Percentiles rank a stretch among this genome's conserved stretches.
Conservation (phyloP, 2,113 vertebrate genomes). For the Tyto alba region DNA sequence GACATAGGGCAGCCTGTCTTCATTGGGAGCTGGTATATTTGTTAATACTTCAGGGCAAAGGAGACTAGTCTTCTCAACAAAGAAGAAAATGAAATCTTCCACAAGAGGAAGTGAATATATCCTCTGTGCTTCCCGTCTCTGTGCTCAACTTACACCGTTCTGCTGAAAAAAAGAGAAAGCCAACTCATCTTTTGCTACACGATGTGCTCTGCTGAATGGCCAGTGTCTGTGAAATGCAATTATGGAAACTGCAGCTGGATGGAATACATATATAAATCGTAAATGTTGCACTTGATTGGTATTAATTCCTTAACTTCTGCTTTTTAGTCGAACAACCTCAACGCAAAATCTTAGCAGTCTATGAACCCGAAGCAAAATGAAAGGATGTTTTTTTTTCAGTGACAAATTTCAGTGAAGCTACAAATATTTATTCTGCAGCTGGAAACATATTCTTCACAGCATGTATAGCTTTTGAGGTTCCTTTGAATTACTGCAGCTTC, state of each 20-base stretch:
- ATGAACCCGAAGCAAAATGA: background rate
- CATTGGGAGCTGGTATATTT: conserved; percentile 54
- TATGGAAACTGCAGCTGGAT: background rate
- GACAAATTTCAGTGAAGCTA: background rate
- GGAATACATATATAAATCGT: background rate
- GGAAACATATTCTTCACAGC: background rate
- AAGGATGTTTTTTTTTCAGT: background rate
- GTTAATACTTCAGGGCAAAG: conserved; percentile 60
- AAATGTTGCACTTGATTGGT: background rate
- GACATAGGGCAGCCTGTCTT: conserved; percentile 64
- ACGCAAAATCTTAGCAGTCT: background rate
- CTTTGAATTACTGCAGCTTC: background rate
- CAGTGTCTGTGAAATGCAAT: background rate
- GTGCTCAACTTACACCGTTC: background rate
- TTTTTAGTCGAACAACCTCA: background rate
- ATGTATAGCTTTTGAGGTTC: background rate
- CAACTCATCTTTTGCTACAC: background rate
- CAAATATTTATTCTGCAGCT: background rate
- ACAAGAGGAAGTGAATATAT: background rate
- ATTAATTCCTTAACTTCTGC: background rate
- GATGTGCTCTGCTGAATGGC: background rate
- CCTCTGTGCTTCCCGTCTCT: background rate
- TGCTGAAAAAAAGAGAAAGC: background rate
- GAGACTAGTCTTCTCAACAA: background rate
- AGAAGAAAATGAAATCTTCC: conserved; percentile 40